Evolutionary conservation across 2,888 invertebrate genomes (phyloP), one percentile per base, ranked within the genome.

Genomic region (Ennomos fuscantarius): DNA sequence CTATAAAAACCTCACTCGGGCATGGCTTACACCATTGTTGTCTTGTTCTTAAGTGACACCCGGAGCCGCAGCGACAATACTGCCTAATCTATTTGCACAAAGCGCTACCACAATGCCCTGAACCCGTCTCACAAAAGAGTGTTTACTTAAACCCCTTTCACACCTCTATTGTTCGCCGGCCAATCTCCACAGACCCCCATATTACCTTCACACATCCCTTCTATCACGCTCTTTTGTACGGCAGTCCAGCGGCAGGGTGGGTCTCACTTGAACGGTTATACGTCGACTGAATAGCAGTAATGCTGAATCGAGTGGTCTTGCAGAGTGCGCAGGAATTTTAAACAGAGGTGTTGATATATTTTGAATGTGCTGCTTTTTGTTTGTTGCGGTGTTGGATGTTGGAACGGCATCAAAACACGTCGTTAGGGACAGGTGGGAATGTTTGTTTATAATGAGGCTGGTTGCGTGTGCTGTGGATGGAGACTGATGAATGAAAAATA

Each of bases 121-220:
- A 79, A 79, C 79, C 75, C 76, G 74, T 82, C 80, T 76, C 81
- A 89, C 87, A 89, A 89, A 87, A 86, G 89, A 87, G 85, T 89
- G 88, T 89, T 89, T 89, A 88, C 87, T 84, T 87, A 87, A 89
- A 89, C 89, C 89, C 89, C 89, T 89, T 89, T 88, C 88, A 86
- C 89, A 89, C 89, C 84, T 89, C 87, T 70, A 87, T 89, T 89
- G 89, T 89, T 83, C 75, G 54, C 37, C 60, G 62, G 54, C 89
- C 85, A 83, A 62, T 70, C 49, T 63, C 55, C 45, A 9, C 48
- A 72, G 89, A 81, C 57, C 83, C 62, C 60, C 50, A 53, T 54
- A 59, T 59, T 65, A 65, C 53, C 72, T 66, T 62, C 58, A 64
- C 62, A 67, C 68, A 56, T 51, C 69, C 63, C 76, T 63, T 61